Evolutionary conservation across 2,113 vertebrate species (phyloP).

Genomic region (Meriones unguiculatus): DNA sequence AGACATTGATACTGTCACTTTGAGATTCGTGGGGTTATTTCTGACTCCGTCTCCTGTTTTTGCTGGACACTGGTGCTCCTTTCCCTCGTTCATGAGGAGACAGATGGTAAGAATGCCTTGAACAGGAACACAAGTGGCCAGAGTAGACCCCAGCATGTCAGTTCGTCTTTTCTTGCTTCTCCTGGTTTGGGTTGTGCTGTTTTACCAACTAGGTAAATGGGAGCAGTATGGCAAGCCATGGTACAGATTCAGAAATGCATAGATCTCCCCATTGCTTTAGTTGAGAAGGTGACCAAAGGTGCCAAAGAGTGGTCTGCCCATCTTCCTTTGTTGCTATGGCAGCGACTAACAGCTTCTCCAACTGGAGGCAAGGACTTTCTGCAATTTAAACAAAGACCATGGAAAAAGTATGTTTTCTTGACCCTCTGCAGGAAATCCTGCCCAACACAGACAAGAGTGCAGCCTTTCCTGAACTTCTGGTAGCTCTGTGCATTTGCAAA

Average conservation of each 20-base stretch:
- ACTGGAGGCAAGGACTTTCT: slow-evolving; percentile 76
- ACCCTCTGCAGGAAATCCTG: slow-evolving; percentile 89
- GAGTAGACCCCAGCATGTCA: accelerated
- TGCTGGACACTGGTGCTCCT: neutral
- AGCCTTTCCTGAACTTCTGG: slow-evolving; percentile 79
- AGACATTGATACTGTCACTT: neutral
- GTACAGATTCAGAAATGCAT: neutral
- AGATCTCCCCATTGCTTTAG: slow-evolving; percentile 54
- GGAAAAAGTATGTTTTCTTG: slow-evolving; percentile 88
- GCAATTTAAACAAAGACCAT: slow-evolving; percentile 83
- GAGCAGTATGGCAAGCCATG: accelerated
- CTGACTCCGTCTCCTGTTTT: neutral
- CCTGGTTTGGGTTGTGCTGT: neutral
- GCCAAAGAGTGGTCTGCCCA: slow-evolving; percentile 65
- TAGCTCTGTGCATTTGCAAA: neutral
- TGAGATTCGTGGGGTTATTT: neutral
- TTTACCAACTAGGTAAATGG: slow-evolving; percentile 55
- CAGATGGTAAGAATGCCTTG: neutral
- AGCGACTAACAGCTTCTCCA: slow-evolving; percentile 74
- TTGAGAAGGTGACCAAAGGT: slow-evolving; percentile 54
- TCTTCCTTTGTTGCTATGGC: slow-evolving; percentile 83
- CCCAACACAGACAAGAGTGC: slow-evolving; percentile 79
- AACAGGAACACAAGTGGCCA: neutral
- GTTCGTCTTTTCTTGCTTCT: neutral
- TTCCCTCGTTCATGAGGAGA: neutral